Percentiles rank a stretch among this genome's conserved stretches.
These are phyloP conservation scores for Dilophus febrilis DNA, from an alignment of 2,888 invertebrate genomes.

Conservation along the genomic window DNA sequence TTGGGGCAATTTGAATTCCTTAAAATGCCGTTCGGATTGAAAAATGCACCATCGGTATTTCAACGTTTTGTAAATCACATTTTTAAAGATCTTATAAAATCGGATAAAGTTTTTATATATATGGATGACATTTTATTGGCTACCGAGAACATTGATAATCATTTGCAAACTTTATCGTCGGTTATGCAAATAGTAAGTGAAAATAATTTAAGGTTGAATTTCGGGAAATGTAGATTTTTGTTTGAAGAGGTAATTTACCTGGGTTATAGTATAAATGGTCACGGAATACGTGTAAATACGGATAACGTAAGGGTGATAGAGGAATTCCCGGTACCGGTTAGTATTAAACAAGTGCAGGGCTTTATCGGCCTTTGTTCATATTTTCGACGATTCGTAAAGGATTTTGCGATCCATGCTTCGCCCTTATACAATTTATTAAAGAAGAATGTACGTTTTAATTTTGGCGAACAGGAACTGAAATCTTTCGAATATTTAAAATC, in stretches of 20 bases:
- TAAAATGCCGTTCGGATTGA: too few species aligned
- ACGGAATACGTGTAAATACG: slow-evolving; percentile 9
- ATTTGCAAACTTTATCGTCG: too few species aligned
- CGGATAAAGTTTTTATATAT: slow-evolving; percentile 9
- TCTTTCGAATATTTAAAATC: slow-evolving; percentile 13
- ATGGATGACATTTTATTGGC: too few species aligned
- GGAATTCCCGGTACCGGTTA: background rate
- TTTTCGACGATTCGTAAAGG: too few species aligned
- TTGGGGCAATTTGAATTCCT: too few species aligned
- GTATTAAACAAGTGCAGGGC: slow-evolving; percentile 7
- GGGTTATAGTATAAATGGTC: slow-evolving; percentile 9
- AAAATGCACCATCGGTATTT: too few species aligned
- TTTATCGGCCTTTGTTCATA: too few species aligned
- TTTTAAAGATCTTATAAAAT: slow-evolving; percentile 12
- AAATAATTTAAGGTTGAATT: slow-evolving; percentile 10
- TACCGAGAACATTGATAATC: slow-evolving; percentile 10
- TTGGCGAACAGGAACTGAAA: slow-evolving; percentile 10
- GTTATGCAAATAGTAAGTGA: slow-evolving; percentile 2
- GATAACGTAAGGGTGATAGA: background rate
- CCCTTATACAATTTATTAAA: slow-evolving; percentile 12
- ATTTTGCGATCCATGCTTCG: too few species aligned
- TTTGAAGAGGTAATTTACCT: slow-evolving; percentile 10
- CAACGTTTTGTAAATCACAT: slow-evolving; percentile 14
- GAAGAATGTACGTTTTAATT: slow-evolving; percentile 13
- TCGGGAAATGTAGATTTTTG: background rate